These are phyloP conservation scores for Varanus salvator DNA, from an alignment of 2,113 vertebrate species.

Conservation along the genomic window DNA sequence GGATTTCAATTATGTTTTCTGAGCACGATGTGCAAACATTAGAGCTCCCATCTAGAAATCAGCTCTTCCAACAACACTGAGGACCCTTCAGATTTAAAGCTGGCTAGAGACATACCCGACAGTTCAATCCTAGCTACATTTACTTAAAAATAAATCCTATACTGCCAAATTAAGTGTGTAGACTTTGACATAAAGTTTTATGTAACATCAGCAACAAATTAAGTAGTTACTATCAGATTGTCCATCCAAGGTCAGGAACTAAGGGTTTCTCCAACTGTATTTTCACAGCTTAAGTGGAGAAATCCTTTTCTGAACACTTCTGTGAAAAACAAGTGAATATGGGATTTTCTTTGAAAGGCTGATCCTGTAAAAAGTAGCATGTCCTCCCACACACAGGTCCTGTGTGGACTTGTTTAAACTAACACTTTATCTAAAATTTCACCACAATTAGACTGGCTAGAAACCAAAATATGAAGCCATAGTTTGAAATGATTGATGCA, in stretches of 20 bases:
- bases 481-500: not conserved
- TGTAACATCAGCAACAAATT: constrained; percentile 43
- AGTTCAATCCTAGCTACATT: not conserved
- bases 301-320: constrained; percentile 45
- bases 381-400: constrained; percentile 26
- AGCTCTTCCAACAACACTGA: constrained; percentile 17
- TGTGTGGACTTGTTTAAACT: not conserved
- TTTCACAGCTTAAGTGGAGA: constrained; percentile 26
- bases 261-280: not conserved
- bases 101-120: not conserved
- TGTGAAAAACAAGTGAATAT: constrained; percentile 28
- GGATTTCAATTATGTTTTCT: constrained; percentile 58
- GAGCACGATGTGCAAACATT: constrained; percentile 15
- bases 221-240: not conserved
- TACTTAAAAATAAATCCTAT: constrained; percentile 40
- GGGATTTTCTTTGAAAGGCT: constrained; percentile 30
- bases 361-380: constrained; percentile 28
- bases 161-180: constrained; percentile 7
- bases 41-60: not conserved
- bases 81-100: constrained; percentile 3
- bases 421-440: not conserved
- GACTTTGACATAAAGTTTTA: constrained; percentile 34
- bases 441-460: not conserved
- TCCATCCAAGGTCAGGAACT: not conserved
- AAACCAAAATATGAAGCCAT: not conserved